Evolutionary conservation across 2,888 invertebrate species (phyloP), one percentile per base, ranked within the genome.

Genomic region (Mactromeris polynyma): DNA sequence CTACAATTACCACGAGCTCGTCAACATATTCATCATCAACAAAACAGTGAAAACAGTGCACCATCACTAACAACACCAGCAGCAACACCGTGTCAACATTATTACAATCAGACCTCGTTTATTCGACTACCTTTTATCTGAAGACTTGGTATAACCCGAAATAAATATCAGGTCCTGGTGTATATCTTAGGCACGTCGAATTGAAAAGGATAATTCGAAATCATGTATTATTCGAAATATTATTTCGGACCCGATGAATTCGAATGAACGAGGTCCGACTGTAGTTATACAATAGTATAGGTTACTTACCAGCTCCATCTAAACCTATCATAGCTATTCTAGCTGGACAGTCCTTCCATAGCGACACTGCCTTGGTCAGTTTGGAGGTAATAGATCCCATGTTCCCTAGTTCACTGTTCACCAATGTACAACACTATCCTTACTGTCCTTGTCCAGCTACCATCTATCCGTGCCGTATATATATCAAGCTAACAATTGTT

Each of bases 291-390:
- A 81, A 31, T 26, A n/a, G n/a, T 31, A 31, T n/a, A 40, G 46
- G 51, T 31, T 73, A 31, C 58, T 73, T 77, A 92, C 92, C 92
- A 77, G 92, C 92, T 0, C 90, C 90, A 42, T 92, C 92, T 14
- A 92, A 86, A 33, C 92, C 92, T 21, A 92, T 86, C 92, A 92
- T 92, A 42, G 92, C 92, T 46, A 92, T 92, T 51, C 92, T 51
- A 9, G 92, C 92, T 17, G 90, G 92, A 82, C 92, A 90, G 78
- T 92, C 86, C 77, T 90, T 92, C 69, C 88, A 80, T 21, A 89
- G 83, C 0, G 92, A 83, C 80, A 92, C 51, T 14, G 88, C 90
- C 64, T 92, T 92, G 26, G 86, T 42, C 38, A 92, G 83, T 81
- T 92, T 92, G 2, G 92, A 92, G 31, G 89, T 85, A 33, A 92